A percentile compares a stretch with the other conserved stretches of the same genome.
Conservation (phyloP, 2,113 vertebrate species). For the Calypte anna region DNA sequence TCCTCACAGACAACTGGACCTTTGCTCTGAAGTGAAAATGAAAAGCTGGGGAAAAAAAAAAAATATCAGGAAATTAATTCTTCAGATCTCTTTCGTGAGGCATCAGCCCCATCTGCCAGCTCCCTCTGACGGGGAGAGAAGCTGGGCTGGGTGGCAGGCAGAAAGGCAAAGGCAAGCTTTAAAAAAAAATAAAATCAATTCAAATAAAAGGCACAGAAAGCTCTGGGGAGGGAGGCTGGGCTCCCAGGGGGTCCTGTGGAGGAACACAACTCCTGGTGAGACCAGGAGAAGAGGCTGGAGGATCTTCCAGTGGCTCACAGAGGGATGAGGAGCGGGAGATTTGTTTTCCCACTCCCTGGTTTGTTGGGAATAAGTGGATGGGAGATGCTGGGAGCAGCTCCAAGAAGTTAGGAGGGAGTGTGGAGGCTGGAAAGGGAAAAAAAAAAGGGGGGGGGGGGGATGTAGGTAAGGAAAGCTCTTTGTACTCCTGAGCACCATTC, state of each 20-base stretch:
- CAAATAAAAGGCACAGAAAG: background rate
- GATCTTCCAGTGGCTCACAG: background rate
- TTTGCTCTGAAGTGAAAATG: constrained; percentile 71
- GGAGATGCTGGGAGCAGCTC: background rate
- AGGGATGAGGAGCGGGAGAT: background rate
- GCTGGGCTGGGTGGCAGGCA: background rate
- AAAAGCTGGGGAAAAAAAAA: constrained; percentile 35
- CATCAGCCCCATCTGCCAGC: constrained; percentile 46
- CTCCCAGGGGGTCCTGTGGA: background rate
- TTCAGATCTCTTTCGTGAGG: constrained; percentile 52
- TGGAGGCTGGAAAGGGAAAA: background rate
- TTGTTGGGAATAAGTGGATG: constrained; percentile 11
- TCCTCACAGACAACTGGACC: constrained; percentile 58
- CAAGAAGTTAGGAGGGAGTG: background rate
- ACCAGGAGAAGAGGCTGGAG: background rate
- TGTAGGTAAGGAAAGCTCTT: background rate
- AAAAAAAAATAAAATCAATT: background rate
- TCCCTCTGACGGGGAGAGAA: background rate
- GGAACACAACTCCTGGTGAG: background rate
- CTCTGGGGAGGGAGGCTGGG: background rate
- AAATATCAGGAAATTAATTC: constrained; percentile 42
- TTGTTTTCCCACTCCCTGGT: background rate
- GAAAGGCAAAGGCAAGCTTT: background rate
- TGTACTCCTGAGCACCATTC: background rate
- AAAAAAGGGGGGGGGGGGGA: background rate